Conservation (phyloP, 2,113 vertebrate species). For the Tyto alba region DNA sequence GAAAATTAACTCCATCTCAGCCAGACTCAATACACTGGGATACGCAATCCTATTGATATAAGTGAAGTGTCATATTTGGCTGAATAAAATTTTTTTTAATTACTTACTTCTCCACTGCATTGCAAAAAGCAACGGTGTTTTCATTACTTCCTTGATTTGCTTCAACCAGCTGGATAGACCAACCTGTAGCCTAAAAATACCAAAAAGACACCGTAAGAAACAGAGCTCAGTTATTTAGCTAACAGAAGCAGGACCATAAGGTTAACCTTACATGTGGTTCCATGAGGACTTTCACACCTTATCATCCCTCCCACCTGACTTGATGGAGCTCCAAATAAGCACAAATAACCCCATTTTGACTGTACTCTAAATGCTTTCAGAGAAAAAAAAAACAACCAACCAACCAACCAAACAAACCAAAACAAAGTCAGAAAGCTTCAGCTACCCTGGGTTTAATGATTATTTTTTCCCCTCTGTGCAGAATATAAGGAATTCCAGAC, state of each 20-base stretch:
- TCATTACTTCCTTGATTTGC: conserved; percentile 41
- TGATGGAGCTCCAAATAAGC: neutral
- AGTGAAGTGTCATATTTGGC: neutral
- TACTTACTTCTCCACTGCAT: conserved; percentile 64
- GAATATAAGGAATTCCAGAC: neutral
- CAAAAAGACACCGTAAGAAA: neutral
- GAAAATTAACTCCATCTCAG: neutral
- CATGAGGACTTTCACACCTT: neutral
- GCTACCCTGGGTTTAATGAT: neutral
- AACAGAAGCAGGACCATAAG: neutral
- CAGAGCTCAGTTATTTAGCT: conserved; percentile 13
- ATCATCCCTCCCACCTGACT: neutral
- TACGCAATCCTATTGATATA: neutral
- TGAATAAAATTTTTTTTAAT: neutral
- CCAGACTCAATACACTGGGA: neutral
- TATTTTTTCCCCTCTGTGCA: neutral
- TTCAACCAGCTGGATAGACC: conserved; percentile 54
- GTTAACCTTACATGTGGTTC: neutral
- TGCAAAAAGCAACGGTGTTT: conserved; percentile 53
- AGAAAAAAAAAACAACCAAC: too few relatives aligned
- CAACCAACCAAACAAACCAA: too few relatives aligned
- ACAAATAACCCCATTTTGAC: neutral
- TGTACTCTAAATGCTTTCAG: neutral
- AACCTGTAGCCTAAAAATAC: conserved; percentile 42
- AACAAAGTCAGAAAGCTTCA: neutral